Evolutionary conservation across 2,888 invertebrate genomes (phyloP), one percentile per base, ranked within the genome.

Genomic region (Venusia cambrica): DNA sequence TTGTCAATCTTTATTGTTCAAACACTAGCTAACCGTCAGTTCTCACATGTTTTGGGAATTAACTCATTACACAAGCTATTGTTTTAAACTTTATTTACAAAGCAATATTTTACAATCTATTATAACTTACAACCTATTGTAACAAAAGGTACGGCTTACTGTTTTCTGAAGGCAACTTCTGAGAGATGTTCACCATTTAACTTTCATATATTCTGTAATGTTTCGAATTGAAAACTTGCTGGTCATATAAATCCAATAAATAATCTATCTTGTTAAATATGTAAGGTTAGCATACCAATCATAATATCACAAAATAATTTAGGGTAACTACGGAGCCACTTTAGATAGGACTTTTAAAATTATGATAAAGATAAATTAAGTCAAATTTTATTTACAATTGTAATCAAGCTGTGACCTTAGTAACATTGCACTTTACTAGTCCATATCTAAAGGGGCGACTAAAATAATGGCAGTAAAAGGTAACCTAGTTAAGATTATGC

Each of bases 221-320:
- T 26, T 29, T 28, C 14, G 4, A 5, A 24, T 24, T 14, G 2
- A 26, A 17, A 21, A 18, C 18, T 21, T 22, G 20, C 26, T 21
- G 27, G 14, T 13, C 29, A 15, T 28, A 26, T 26, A 16, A 30
- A 15, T 15, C 12, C 25, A 12, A 38, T 33, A 36, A 36, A 37
- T 32, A 32, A 38, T 28, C 20, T 20, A 32, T 37, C 10, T 25
- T 10, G 22, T 28, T 26, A 32, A 32, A 30, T 36, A 13, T n/a
- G 17, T 16, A 17, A n/a, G 1, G 17, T 20, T 21, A 21, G 1
- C 16, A 16, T 24, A 41, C 20, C 40, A 57, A 69, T 72, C 71
- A 70, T 71, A 77, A 77, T 85, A 85, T 84, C 84, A 83, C 80
- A 76, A 80, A 51, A 81, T 84, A 81, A 84, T 80, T 84, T 84